phyloP scores from a whole-genome alignment of 2,797 vertebrate genomes.

The Yasuhikotakia modesta region DNA sequence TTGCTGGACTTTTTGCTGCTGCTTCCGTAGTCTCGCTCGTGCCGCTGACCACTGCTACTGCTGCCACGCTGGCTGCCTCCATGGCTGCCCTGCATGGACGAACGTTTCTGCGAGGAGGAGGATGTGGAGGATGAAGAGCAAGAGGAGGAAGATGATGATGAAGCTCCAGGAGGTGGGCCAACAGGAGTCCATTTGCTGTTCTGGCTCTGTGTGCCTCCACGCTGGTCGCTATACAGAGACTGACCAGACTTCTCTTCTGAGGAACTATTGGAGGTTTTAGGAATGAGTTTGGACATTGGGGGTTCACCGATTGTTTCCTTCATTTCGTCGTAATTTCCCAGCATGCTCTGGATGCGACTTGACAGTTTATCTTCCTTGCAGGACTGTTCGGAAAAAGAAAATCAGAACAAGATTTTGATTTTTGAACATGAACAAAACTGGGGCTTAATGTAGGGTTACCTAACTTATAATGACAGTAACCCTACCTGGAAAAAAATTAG shows the following conservation, averaged over 20 bases:
- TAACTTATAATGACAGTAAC: background rate
- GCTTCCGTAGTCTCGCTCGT: constrained; percentile 83
- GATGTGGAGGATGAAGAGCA: constrained; percentile 78
- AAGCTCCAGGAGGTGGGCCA: constrained; percentile 84
- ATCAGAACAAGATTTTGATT: background rate
- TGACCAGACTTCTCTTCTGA: constrained; percentile 83
- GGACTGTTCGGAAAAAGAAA: constrained; percentile 76
- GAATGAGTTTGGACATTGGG: constrained; percentile 87
- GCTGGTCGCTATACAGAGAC: constrained; percentile 88
- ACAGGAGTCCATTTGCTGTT: constrained; percentile 98
- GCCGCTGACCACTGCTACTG: constrained; percentile 78
- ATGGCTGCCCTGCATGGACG: constrained; percentile 82
- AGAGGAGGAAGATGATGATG: constrained; percentile 79
- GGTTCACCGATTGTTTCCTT: constrained; percentile 94
- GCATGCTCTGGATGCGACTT: constrained; percentile 98
- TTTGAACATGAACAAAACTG: background rate
- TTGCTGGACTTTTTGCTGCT: constrained; percentile 88
- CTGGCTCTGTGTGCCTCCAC: constrained; percentile 74
- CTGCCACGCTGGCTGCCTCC: constrained; percentile 76
- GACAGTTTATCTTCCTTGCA: constrained; percentile 98
- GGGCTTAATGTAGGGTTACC: background rate
- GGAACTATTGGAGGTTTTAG: constrained; percentile 85
- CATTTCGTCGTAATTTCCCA: constrained; percentile 99
- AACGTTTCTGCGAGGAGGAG: constrained; percentile 89
- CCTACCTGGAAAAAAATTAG: too few relatives aligned